Percentiles rank a stretch among this genome's conserved stretches.
Conservation (phyloP, 2,888 invertebrate genomes). For the Lydus trimaculatus region DNA sequence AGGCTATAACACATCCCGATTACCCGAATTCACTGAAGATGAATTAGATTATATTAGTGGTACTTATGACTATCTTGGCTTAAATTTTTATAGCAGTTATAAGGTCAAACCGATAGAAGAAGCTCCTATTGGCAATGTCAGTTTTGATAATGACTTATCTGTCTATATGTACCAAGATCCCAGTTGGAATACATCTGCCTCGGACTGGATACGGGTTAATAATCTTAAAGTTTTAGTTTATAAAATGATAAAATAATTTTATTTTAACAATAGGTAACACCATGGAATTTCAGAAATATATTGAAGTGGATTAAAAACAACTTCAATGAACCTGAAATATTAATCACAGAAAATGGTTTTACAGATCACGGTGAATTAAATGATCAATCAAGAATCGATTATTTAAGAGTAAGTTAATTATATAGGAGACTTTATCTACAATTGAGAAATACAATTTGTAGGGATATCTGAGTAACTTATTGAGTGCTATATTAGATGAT, state of each 20-base stretch:
- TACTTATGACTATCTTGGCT: conserved; percentile 66
- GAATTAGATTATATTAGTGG: too few relatives aligned
- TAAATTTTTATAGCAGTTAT: conserved; percentile 68
- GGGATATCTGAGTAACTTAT: conserved; percentile 61
- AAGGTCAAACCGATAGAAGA: conserved; percentile 52
- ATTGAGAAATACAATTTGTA: conserved; percentile 31
- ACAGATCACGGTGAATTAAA: conserved; percentile 59
- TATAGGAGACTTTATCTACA: not conserved
- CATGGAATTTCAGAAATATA: conserved; percentile 67
- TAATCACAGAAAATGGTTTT: conserved; percentile 68
- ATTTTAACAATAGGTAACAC: conserved; percentile 55
- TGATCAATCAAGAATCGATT: conserved; percentile 64
- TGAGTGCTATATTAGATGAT: conserved; percentile 54
- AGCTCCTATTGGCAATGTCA: conserved; percentile 53
- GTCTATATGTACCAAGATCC: conserved; percentile 22
- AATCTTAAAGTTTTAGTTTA: not conserved
- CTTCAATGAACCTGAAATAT: conserved; percentile 63
- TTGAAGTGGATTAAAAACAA: conserved; percentile 60
- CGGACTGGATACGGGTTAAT: not conserved
- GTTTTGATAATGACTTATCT: conserved; percentile 23
- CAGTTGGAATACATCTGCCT: too few relatives aligned
- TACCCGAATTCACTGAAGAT: too few relatives aligned
- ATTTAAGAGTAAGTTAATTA: conserved; percentile 58
- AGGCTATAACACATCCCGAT: too few relatives aligned
- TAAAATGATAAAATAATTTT: not conserved